Evolutionary conservation across 1,140 invertebrate species (phyloP).

Genomic region (Aethina tumida): DNA sequence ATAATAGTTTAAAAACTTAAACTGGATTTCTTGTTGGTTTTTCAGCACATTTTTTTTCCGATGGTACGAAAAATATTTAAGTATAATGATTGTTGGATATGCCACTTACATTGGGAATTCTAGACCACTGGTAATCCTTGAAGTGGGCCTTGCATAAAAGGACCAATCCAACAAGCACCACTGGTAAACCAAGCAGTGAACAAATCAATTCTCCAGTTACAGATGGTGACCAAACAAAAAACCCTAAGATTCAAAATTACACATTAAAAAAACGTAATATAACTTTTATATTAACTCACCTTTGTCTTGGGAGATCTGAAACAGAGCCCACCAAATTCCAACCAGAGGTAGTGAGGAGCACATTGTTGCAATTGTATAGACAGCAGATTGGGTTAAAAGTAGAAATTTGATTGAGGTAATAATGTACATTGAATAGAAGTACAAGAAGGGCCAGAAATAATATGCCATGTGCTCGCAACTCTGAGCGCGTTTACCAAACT

Average conservation of each 20-base stretch:
- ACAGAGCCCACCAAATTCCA: slow-evolving; percentile 52
- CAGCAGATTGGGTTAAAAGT: slow-evolving; percentile 45
- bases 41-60: no score
- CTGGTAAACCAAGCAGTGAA: slow-evolving; percentile 45
- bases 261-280: neutral
- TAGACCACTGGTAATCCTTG: slow-evolving; percentile 30
- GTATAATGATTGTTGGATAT: slow-evolving; percentile 3
- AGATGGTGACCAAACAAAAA: slow-evolving; percentile 43
- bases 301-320: slow-evolving; percentile 32
- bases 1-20: no score
- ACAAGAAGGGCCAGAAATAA: slow-evolving; percentile 42
- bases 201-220: slow-evolving; percentile 49
- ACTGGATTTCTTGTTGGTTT: no score
- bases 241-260: slow-evolving; percentile 30
- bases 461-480: slow-evolving; percentile 36
- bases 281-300: slow-evolving; percentile 20
- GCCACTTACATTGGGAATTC: neutral
- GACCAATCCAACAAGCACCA: slow-evolving; percentile 44
- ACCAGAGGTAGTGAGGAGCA: slow-evolving; percentile 44
- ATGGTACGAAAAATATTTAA: no score
- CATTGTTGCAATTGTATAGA: slow-evolving; percentile 44
- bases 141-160: slow-evolving; percentile 44
- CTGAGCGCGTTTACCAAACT: slow-evolving; percentile 9
- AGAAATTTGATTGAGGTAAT: slow-evolving; percentile 42
- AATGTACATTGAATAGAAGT: slow-evolving; percentile 38